Evolutionary conservation across 2,113 vertebrate genomes (phyloP), one percentile per base, ranked within the genome.

Genomic region (Athene cunicularia): DNA sequence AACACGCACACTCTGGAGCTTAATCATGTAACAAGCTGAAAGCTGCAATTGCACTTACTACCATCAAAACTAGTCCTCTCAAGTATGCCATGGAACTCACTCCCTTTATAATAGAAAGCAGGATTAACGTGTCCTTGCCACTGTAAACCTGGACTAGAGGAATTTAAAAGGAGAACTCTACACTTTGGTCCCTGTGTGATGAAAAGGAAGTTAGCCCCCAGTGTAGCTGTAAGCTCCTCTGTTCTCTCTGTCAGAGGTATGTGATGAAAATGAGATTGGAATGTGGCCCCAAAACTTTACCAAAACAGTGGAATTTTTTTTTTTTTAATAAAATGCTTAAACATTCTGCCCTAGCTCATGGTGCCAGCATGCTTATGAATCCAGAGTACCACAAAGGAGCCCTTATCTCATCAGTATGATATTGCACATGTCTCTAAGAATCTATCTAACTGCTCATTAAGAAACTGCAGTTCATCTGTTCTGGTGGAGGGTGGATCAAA

Each of bases 401-500:
- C 66, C 76, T 96, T 94, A 93, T 90, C 80, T 95, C 73, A 64
- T 64, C 70, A 82, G 33, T 53, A 39, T 33, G 66, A 93, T 72
- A 89, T 22, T 95, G 49, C 80, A 80, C 32, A 55, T 70, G 43
- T 55, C 62, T 58, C 64, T 41, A 50, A 79, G 64, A 93, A 79
- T 35, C 52, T 55, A 63, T 55, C 60, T 76, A 75, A 88, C 81
- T 64, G 41, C 62, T 93, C 37, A 10, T 64, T 82, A 80, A 73
- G 43, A 91, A 97, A 73, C 23, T 68, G 33, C 35, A 71, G 45
- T 81, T 96, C 58, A 72, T 66, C 49, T 80, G 21, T 63, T 96
- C 66, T 62, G 15, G 12, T 74, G 85, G 17, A 93, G 71, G 47
- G 55, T 58, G 47, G 55, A 83, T 74, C 47, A 86, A 83, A 76